These are phyloP conservation scores for Pemphredon lugubris DNA, from an alignment of 2,888 invertebrate genomes.

Conservation along the genomic window DNA sequence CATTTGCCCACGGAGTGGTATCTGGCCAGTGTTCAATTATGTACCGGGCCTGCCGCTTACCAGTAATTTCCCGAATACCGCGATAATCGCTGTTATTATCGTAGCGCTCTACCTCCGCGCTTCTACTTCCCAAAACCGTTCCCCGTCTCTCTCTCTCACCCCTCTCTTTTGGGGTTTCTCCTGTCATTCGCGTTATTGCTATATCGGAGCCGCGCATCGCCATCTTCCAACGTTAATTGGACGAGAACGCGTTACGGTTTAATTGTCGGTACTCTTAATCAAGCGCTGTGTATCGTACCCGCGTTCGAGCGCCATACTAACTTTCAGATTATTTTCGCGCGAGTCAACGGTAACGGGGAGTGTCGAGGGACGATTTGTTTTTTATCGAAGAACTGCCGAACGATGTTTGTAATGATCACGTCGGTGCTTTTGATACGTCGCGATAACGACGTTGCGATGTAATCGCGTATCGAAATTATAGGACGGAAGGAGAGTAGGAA, in stretches of 20 bases:
- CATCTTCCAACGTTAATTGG: constrained; percentile 48
- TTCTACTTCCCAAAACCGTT: background rate
- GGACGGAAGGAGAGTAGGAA: constrained; percentile 18
- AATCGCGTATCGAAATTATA: constrained; percentile 10
- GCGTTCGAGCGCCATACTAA: background rate
- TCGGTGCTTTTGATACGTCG: too few species aligned
- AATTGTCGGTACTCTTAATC: constrained; percentile 58
- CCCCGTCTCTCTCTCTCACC: background rate
- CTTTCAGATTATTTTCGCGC: too few species aligned
- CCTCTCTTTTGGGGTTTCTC: constrained; percentile 28
- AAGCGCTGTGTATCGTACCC: constrained; percentile 23
- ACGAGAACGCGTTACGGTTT: constrained; percentile 53
- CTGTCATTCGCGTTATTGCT: constrained; percentile 50
- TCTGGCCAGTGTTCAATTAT: constrained; percentile 73
- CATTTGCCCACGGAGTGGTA: constrained; percentile 51
- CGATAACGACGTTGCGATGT: background rate
- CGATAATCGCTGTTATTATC: constrained; percentile 74
- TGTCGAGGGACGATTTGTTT: too few species aligned
- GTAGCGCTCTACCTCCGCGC: constrained; percentile 50
- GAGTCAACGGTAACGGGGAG: too few species aligned
- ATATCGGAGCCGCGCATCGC: constrained; percentile 40
- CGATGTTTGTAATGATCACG: too few species aligned
- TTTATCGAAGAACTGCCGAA: too few species aligned
- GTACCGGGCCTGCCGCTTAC: constrained; percentile 69
- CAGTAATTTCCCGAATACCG: constrained; percentile 74